phyloP scores from a whole-genome alignment of 2,113 vertebrate species.

The Ammospiza nelsoni region DNA sequence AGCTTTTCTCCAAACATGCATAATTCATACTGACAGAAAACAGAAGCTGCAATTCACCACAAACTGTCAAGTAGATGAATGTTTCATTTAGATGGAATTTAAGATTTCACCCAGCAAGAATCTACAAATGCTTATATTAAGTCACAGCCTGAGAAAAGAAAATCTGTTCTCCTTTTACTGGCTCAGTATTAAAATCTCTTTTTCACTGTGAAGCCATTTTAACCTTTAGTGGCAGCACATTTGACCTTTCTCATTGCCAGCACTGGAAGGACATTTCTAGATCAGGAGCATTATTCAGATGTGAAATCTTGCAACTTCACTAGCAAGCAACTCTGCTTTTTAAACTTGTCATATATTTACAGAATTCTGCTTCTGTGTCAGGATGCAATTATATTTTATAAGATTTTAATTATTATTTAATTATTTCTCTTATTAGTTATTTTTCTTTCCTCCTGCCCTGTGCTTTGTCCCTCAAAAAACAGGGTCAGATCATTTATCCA shows the following conservation, averaged over 20 bases:
- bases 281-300: not conserved
- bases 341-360: not conserved
- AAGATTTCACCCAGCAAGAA: conserved; percentile 70
- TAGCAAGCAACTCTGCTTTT: not conserved
- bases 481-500: not conserved
- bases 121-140: conserved; percentile 60
- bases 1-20: conserved; percentile 75
- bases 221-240: conserved; percentile 20
- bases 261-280: not conserved
- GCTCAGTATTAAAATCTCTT: conserved; percentile 7
- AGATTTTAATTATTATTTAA: not conserved
- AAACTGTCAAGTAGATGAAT: conserved; percentile 75
- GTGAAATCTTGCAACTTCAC: not conserved
- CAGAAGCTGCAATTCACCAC: conserved; percentile 76
- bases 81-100: conserved; percentile 76
- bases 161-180: conserved; percentile 46
- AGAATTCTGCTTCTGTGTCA: not conserved
- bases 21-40: conserved; percentile 78
- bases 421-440: not conserved
- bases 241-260: not conserved
- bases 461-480: not conserved
- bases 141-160: conserved; percentile 47
- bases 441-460: not conserved
- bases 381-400: not conserved
- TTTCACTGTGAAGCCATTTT: conserved; percentile 15